Base-by-base conservation (phyloP, 2,113 vertebrate genomes). In the Perognathus longimembris region DNA sequence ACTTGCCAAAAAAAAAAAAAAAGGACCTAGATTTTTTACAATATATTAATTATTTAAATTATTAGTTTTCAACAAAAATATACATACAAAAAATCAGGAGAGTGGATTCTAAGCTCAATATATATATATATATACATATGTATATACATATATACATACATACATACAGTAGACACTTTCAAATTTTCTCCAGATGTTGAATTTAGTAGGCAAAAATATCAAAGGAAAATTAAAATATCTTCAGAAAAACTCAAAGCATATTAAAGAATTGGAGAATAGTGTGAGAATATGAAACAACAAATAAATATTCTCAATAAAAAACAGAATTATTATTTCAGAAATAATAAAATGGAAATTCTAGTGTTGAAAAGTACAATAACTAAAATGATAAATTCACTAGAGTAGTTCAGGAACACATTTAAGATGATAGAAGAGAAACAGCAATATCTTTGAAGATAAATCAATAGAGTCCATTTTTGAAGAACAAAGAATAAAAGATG, bases 111-210 rank as follows among this genome's bases (percentile, higher is more conserved):
- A 70, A 83, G 63, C 32, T 75, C 61, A 50, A 21, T 4, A 14
- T 54, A 45, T n/a, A 66, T 12, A 61, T 67, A 54, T 36, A 50
- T 18, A 76, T 36, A 70, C n/a, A n/a, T n/a, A n/a, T n/a, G n/a
- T n/a, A n/a, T n/a, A n/a, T n/a, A n/a, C n/a, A n/a, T n/a, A 8
- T 63, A 57, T n/a, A 57, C 42, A 66, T 57, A 26, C 12, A 63
- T 67, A 54, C 30, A 50, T 20, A 77, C 38, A 70, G 3, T 77
- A 77, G 71, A 70, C 83, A 26, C 26, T 54, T 82, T 89, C 64
- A 85, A 22, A 91, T 77, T 85, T 75, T 24, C 64, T 38, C 64
- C 85, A 83, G 73, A 89, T 93, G n/a, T 42, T 77, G 40, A 71
- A 42, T 85, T 71, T 61, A 12, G 63, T 88, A 50, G 22, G 54